Evolutionary conservation across 2,113 vertebrate genomes (phyloP).

Genomic region (Tapirus terrestris): DNA sequence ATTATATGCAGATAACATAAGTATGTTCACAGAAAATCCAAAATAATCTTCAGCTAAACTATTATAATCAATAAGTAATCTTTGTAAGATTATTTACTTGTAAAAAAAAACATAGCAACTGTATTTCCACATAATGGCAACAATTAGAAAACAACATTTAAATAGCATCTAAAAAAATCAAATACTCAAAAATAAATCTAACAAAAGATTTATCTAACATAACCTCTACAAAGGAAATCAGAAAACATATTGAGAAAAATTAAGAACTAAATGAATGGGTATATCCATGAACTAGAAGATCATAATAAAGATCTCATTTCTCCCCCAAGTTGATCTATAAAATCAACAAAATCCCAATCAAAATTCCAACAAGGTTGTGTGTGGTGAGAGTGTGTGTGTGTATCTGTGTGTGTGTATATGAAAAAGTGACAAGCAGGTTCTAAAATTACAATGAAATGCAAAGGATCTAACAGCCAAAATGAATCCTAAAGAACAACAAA

Average conservation of each 20-base stretch:
- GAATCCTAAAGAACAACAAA: background rate
- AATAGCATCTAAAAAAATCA: background rate
- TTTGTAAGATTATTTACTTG: background rate
- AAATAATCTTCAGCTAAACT: background rate
- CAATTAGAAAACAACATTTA: background rate
- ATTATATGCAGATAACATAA: background rate
- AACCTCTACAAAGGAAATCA: background rate
- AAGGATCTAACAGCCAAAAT: background rate
- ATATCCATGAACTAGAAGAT: background rate
- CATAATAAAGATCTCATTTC: conserved; percentile 27
- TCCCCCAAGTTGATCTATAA: background rate
- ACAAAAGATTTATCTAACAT: background rate
- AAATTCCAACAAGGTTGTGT: background rate
- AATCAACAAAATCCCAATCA: conserved; percentile 23
- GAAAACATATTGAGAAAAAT: background rate
- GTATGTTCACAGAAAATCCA: background rate
- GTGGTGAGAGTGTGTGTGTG: background rate
- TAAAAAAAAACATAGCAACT: background rate
- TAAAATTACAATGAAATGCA: conserved; percentile 5
- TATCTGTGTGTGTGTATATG: background rate
- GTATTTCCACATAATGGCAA: conserved; percentile 9
- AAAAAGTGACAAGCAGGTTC: background rate
- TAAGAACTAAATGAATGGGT: conserved; percentile 2
- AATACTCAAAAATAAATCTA: background rate
- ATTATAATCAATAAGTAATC: background rate